Evolutionary conservation across 2,888 invertebrate species (phyloP), one percentile per base, ranked within the genome.

Genomic region (Oligia fasciuncula): DNA sequence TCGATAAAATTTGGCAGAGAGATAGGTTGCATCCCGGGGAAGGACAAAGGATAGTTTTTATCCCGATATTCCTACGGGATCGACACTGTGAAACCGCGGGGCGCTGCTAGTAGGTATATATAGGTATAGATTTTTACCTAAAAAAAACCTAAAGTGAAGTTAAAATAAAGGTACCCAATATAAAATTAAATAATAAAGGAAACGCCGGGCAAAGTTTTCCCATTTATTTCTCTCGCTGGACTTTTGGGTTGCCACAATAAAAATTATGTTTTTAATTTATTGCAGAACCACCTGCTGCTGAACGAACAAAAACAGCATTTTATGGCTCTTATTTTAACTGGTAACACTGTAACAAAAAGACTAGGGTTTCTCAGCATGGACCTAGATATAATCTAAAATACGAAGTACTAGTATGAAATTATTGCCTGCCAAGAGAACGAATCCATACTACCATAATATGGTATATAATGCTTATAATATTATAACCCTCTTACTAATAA

Each of bases 161-260:
- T 76, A 63, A 72, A 86, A 65, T 17, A 57, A 43, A 11, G 23
- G 78, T 69, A 54, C 43, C 74, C 62, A 73, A 73, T 86, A 74
- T 70, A 60, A 84, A 82, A 84, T 84, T 70, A 86, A 73, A 70
- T 82, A 70, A 70, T 73, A 73, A 82, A 73, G 69, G 65, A 57
- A 84, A 75, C 29, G 62, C 69, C 23, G n/a, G 2, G n/a, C 63
- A 57, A 84, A 86, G 62, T 87, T 84, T 70, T 46, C 51, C 63
- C 74, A 87, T 86, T 86, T 70, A 84, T 84, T 86, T 71, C 68
- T 74, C 87, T 57, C 71, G 35, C 46, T 67, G 35, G 84, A 84
- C 87, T 84, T 87, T 79, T 63, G 84, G 87, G 84, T 79, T 66
- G 75, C 87, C 80, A 84, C 84, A 84, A 79, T 79, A 84, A 84